Percentiles rank a stretch among this genome's conserved stretches.
Evolutionary conservation across 2,888 invertebrate genomes (phyloP).

Genomic region (Lottia scabra): DNA sequence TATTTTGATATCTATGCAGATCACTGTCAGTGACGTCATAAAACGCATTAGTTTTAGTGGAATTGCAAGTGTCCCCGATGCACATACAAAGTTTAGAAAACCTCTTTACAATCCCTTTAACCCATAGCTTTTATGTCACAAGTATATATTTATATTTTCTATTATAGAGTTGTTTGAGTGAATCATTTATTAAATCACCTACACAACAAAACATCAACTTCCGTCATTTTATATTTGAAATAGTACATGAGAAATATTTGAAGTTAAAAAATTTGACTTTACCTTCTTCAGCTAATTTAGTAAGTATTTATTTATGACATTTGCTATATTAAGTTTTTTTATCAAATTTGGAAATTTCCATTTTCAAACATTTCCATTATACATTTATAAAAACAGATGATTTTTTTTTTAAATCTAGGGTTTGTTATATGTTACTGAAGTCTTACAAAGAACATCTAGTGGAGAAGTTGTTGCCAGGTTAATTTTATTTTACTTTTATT

Average conservation of each 20-base stretch:
- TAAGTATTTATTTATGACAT: constrained; percentile 11
- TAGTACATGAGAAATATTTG: constrained; percentile 12
- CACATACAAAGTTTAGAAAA: no score
- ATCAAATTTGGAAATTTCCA: no score
- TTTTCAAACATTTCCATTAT: no score
- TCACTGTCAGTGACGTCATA: no score
- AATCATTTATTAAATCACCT: constrained; percentile 16
- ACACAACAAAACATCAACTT: background rate
- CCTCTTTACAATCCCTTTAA: no score
- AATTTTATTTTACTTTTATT: background rate
- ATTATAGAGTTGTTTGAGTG: constrained; percentile 19
- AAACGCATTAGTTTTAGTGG: no score
- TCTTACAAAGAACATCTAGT: constrained; percentile 42
- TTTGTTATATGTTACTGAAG: constrained; percentile 37
- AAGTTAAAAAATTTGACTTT: constrained; percentile 26
- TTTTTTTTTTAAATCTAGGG: constrained; percentile 36
- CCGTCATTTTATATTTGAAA: constrained; percentile 6
- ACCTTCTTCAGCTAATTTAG: constrained; percentile 31
- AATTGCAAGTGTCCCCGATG: no score
- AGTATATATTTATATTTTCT: background rate
- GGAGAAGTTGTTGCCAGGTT: constrained; percentile 40
- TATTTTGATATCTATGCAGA: no score
- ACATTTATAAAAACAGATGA: background rate
- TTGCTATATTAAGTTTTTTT: background rate
- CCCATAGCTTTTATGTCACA: no score